Percentiles rank a stretch among this genome's conserved stretches.
phyloP scores from a whole-genome alignment of 2,888 invertebrate genomes.

The Drosophila paranaensis region DNA sequence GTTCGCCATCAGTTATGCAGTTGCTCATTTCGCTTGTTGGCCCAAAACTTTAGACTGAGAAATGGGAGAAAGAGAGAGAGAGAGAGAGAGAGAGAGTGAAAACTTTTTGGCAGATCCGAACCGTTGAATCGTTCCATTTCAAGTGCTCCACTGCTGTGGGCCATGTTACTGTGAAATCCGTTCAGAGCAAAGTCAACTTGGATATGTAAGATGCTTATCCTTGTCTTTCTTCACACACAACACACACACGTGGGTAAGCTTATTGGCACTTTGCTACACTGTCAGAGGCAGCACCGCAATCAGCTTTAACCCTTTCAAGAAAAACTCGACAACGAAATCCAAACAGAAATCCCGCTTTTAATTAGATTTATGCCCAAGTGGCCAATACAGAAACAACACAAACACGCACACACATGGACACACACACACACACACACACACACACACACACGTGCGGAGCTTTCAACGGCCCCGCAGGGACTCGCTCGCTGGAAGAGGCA shows the following conservation, averaged over 20 bases:
- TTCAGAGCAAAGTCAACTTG: conserved; percentile 39
- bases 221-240: conserved; percentile 30
- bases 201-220: conserved; percentile 53
- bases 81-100: conserved; percentile 1
- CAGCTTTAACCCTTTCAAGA: conserved; percentile 57
- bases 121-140: conserved; percentile 26
- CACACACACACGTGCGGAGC: conserved; percentile 9
- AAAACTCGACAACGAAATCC: conserved; percentile 49
- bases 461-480: conserved; percentile 41
- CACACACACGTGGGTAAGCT: conserved; percentile 26
- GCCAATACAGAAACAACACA: conserved; percentile 46
- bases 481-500: conserved; percentile 26
- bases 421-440: conserved; percentile 6
- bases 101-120: conserved; percentile 22
- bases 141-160: conserved; percentile 27
- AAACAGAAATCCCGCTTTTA: conserved; percentile 64
- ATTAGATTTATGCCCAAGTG: conserved; percentile 75
- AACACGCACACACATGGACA: conserved; percentile 11
- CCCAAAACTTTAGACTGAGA: conserved; percentile 12
- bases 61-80: background rate
- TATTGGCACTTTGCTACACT: conserved; percentile 34
- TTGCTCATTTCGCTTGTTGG: conserved; percentile 15
- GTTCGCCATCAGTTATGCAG: conserved; percentile 21
- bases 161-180: conserved; percentile 42
- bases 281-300: conserved; percentile 39